Conservation (phyloP, 2,113 vertebrate species). For the Grallaria varia region DNA sequence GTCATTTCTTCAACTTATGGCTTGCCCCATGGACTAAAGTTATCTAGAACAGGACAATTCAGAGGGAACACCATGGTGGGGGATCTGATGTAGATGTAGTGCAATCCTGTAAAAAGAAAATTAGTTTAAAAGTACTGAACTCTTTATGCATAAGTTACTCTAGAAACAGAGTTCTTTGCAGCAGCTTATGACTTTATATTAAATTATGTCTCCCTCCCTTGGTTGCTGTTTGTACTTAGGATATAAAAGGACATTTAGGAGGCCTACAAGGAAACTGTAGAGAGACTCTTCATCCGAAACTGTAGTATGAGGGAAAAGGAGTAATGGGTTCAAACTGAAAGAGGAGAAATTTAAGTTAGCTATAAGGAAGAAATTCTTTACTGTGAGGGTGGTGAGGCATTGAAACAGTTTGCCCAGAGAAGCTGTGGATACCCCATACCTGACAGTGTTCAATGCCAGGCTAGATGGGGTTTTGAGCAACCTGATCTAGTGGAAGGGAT, state of each 20-base stretch:
- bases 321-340: not conserved
- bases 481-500: not conserved
- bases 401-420: not conserved
- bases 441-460: not conserved
- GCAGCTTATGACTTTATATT: not conserved
- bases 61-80: not conserved
- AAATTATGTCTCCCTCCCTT: not conserved
- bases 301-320: not conserved
- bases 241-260: not conserved
- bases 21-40: not conserved
- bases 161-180: not conserved
- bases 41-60: not conserved
- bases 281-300: not conserved
- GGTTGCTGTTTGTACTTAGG: not conserved
- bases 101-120: not conserved
- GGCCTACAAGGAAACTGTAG: rapidly evolving
- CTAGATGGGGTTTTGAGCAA: not conserved
- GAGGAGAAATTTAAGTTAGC: not conserved
- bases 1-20: not conserved
- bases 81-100: not conserved
- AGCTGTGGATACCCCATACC: not conserved
- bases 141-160: not conserved
- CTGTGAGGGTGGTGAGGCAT: not conserved
- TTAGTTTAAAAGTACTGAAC: not conserved
- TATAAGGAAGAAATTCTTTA: not conserved